Evolutionary conservation across 2,888 invertebrate species (phyloP).

Genomic region (Ophion slaviceki): DNA sequence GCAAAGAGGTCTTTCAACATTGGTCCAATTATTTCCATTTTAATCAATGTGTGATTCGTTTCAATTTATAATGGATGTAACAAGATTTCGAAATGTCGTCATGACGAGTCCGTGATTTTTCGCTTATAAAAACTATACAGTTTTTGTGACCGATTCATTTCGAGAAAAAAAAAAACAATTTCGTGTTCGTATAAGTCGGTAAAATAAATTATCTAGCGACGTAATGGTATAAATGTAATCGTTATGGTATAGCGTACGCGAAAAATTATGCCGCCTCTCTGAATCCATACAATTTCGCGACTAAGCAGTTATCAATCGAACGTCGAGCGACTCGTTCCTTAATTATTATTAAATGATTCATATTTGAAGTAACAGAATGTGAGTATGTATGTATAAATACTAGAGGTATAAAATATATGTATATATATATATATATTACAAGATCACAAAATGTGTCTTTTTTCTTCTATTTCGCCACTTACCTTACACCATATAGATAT

Average conservation of each 20-base stretch:
- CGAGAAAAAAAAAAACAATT: not conserved
- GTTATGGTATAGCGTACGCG: slow-evolving; percentile 57
- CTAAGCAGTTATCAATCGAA: slow-evolving; percentile 28
- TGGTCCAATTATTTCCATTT: not conserved
- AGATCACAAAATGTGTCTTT: slow-evolving; percentile 39
- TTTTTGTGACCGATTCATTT: slow-evolving; percentile 10
- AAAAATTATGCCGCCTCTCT: slow-evolving; percentile 28
- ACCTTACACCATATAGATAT: slow-evolving; percentile 67
- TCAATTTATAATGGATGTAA: not conserved
- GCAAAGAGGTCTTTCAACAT: not conserved
- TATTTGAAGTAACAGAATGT: slow-evolving; percentile 48
- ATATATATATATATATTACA: slow-evolving; percentile 42
- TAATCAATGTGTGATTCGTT: not conserved
- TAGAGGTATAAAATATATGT: slow-evolving; percentile 18
- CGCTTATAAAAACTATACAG: slow-evolving; percentile 1
- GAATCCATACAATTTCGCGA: slow-evolving; percentile 56
- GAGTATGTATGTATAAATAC: slow-evolving; percentile 15
- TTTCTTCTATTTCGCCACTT: slow-evolving; percentile 65
- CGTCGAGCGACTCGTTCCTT: slow-evolving; percentile 29
- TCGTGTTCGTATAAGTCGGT: slow-evolving; percentile 31
- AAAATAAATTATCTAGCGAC: slow-evolving; percentile 20
- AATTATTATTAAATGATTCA: slow-evolving; percentile 40
- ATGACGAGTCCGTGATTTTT: slow-evolving; percentile 12
- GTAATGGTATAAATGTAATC: slow-evolving; percentile 43
- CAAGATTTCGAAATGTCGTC: slow-evolving; percentile 6